Percentiles rank a stretch among this genome's conserved stretches.
phyloP scores from a whole-genome alignment of 2,888 invertebrate genomes.

The Melinaea menophilus region DNA sequence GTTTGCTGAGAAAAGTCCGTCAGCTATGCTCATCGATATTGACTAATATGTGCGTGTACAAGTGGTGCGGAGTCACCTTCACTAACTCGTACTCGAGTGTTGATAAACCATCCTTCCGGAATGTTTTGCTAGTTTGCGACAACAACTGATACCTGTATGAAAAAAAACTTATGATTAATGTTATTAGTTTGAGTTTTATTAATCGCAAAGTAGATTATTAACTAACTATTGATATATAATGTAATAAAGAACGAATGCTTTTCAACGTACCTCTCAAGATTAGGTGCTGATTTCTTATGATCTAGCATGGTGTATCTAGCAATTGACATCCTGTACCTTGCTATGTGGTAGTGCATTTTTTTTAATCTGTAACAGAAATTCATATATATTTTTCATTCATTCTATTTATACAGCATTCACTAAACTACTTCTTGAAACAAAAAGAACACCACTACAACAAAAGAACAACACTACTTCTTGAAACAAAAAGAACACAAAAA shows the following conservation, averaged over 20 bases:
- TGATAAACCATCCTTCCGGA: conserved; percentile 90
- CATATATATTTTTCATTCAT: neutral
- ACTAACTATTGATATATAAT: no score
- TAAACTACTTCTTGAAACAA: no score
- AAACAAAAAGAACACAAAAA: no score
- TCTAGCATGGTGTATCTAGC: conserved; percentile 97
- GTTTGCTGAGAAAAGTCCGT: conserved; percentile 80
- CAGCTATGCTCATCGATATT: conserved; percentile 85
- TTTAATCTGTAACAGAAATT: conserved; percentile 70
- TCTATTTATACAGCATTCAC: no score
- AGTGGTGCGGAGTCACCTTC: conserved; percentile 81
- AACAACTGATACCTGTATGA: conserved; percentile 87
- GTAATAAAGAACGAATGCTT: neutral
- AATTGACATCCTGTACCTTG: conserved; percentile 93
- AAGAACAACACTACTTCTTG: no score
- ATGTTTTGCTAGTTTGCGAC: conserved; percentile 89
- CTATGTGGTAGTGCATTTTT: conserved; percentile 90
- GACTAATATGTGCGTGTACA: conserved; percentile 90
- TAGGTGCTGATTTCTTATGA: conserved; percentile 93
- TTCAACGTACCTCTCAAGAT: conserved; percentile 86
- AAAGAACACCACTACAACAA: no score
- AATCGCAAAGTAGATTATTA: no score
- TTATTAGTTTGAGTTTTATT: no score
- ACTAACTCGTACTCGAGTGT: conserved; percentile 88
- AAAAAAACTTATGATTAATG: neutral